A percentile compares a stretch with the other conserved stretches of the same genome.
These are phyloP conservation scores for Coenobita brevimanus DNA, from an alignment of 1,140 invertebrate genomes.

Conservation along the genomic window DNA sequence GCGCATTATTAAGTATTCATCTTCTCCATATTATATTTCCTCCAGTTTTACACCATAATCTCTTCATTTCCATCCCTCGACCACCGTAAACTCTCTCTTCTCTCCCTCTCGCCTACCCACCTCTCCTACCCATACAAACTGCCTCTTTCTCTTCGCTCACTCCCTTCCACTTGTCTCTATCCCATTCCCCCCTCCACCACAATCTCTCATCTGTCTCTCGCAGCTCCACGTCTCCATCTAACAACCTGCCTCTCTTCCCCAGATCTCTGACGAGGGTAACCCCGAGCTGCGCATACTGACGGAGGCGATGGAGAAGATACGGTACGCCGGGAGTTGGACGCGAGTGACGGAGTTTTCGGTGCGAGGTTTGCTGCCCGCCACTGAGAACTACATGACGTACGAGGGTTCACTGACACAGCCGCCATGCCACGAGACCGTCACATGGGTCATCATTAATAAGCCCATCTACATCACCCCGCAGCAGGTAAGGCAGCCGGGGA, in stretches of 20 bases:
- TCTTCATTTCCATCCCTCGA: too few species aligned
- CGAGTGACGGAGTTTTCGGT: conserved; percentile 85
- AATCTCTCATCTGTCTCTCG: conserved; percentile 91
- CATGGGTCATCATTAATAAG: conserved; percentile 97
- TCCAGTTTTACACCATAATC: too few species aligned
- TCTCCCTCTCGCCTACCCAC: too few species aligned
- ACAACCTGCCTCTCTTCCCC: neutral
- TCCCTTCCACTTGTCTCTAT: conserved; percentile 97
- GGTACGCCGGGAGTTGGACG: conserved; percentile 51
- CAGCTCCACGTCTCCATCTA: neutral
- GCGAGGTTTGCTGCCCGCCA: conserved; percentile 89
- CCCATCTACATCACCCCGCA: conserved; percentile 96
- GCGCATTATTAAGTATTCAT: neutral
- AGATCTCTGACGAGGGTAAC: conserved; percentile 54
- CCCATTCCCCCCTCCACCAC: conserved; percentile 93
- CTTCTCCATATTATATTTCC: neutral
- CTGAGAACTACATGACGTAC: conserved; percentile 97
- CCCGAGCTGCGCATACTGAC: conserved; percentile 40
- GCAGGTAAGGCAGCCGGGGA: too few species aligned
- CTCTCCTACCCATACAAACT: too few species aligned
- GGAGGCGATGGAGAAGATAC: conserved; percentile 64
- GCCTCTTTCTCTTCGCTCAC: too few species aligned
- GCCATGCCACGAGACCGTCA: conserved; percentile 93
- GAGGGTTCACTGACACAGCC: conserved; percentile 97
- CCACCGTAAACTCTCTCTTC: too few species aligned